These are phyloP conservation scores for Lithosia quadra DNA, from an alignment of 2,888 invertebrate species.

Conservation along the genomic window DNA sequence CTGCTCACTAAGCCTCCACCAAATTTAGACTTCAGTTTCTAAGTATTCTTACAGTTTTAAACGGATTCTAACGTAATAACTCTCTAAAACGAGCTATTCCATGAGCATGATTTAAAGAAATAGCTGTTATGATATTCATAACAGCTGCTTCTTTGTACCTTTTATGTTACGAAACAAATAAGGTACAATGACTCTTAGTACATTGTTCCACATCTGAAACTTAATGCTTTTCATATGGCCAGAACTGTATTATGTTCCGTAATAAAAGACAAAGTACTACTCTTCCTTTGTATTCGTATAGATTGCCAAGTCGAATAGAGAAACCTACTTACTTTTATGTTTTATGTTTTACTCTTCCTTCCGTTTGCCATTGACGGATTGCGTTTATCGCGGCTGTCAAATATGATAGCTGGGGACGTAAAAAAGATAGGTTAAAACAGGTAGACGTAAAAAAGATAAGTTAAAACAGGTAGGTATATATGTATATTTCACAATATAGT, in stretches of 20 bases:
- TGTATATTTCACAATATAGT: not conserved
- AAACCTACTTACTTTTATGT: not conserved
- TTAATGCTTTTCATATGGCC: not conserved
- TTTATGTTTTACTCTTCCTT: not conserved
- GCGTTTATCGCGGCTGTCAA: no score
- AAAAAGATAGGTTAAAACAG: no score
- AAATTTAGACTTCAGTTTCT: slow-evolving; percentile 40
- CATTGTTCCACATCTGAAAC: not conserved
- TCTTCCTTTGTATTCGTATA: not conserved
- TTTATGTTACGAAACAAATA: not conserved
- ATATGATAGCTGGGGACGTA: no score
- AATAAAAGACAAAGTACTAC: slow-evolving; percentile 1
- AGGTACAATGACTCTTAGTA: not conserved
- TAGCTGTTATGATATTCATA: not conserved
- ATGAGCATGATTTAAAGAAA: not conserved
- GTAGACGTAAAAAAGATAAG: no score
- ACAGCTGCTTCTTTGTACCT: no score
- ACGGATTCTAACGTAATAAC: slow-evolving; percentile 19
- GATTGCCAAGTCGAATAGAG: not conserved
- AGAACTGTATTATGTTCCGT: not conserved
- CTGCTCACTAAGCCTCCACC: slow-evolving; percentile 23
- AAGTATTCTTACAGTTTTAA: slow-evolving; percentile 25
- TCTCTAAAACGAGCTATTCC: slow-evolving; percentile 9
- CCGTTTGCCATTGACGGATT: not conserved
- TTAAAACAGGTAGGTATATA: no score